These are phyloP conservation scores for Eulacestoma nigropectus DNA, from an alignment of 2,113 vertebrate species.

Conservation along the genomic window DNA sequence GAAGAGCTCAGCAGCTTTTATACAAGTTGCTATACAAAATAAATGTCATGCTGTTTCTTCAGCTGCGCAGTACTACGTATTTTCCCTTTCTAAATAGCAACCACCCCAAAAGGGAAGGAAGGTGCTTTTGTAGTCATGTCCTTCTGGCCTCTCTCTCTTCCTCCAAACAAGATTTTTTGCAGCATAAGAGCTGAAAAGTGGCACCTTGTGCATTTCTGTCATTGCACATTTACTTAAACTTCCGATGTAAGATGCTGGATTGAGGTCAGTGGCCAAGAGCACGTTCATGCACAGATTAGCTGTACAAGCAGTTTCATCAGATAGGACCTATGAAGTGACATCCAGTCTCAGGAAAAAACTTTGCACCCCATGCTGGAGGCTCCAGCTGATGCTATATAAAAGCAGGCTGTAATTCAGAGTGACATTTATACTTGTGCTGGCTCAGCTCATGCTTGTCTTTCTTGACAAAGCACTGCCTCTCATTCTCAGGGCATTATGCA, in stretches of 20 bases:
- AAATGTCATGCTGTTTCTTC: constrained; percentile 30
- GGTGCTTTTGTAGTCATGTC: neutral
- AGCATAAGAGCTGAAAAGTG: neutral
- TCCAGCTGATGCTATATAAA: neutral
- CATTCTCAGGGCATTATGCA: neutral
- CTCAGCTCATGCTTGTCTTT: neutral
- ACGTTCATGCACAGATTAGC: neutral
- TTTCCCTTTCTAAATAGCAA: constrained; percentile 49
- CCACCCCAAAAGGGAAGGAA: constrained; percentile 28
- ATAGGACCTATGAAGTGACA: neutral
- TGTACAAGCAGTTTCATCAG: neutral
- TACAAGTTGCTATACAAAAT: constrained; percentile 3
- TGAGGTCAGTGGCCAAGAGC: neutral
- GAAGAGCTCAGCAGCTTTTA: neutral
- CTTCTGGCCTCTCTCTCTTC: neutral
- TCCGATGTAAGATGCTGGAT: neutral
- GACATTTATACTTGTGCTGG: neutral
- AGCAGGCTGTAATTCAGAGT: neutral
- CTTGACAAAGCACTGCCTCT: neutral
- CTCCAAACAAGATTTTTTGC: neutral
- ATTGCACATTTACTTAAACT: neutral
- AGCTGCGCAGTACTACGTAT: neutral
- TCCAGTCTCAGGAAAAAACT: neutral
- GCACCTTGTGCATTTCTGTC: neutral
- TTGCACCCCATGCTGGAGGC: neutral